Evolutionary conservation across 2,113 vertebrate genomes (phyloP).

Genomic region (Pseudorectes ferrugineus): DNA sequence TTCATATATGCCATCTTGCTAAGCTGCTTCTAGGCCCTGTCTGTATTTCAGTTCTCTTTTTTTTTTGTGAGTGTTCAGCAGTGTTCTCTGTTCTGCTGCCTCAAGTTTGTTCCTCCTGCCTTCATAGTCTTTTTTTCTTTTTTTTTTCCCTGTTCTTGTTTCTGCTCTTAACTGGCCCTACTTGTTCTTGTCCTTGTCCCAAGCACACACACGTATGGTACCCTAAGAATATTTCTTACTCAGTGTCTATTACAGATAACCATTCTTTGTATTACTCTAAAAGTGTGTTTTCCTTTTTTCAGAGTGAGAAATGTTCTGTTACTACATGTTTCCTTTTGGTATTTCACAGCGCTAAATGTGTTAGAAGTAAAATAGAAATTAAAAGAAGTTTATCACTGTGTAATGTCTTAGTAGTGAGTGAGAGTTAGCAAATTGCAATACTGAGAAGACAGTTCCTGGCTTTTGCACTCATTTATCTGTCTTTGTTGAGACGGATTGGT

Average conservation of each 20-base stretch:
- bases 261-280: not conserved
- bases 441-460: not conserved
- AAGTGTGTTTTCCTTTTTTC: not conserved
- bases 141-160: not conserved
- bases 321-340: not conserved
- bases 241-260: not conserved
- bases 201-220: not conserved
- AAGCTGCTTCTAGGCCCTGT: not conserved
- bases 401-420: not conserved
- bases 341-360: not conserved
- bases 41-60: not conserved
- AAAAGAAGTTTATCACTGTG: not conserved
- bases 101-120: not conserved
- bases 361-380: not conserved
- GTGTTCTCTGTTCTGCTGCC: not conserved
- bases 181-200: not conserved
- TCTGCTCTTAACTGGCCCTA: not conserved
- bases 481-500: not conserved
- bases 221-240: not conserved
- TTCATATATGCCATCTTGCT: not conserved
- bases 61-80: not conserved
- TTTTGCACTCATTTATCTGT: not conserved
- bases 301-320: not conserved
- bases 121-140: rapidly evolving
- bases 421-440: not conserved